Conservation (phyloP, 2,888 invertebrate genomes). For the Mesoligia furuncula region DNA sequence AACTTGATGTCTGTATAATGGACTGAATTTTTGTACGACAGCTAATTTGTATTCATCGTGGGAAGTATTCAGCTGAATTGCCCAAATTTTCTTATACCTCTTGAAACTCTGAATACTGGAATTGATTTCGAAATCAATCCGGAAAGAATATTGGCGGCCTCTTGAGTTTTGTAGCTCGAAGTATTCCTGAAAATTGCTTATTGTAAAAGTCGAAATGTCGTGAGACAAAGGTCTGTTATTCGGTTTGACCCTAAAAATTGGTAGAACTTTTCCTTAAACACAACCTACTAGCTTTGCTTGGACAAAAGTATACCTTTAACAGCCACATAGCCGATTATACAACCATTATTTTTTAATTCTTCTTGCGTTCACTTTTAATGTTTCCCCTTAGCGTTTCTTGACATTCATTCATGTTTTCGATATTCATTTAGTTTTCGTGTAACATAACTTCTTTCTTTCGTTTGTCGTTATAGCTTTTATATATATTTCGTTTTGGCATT, state of each 20-base stretch:
- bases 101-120: slow-evolving; percentile 36
- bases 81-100: slow-evolving; percentile 43
- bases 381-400: neutral
- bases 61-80: slow-evolving; percentile 37
- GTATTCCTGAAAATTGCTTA: slow-evolving; percentile 11
- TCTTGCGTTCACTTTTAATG: neutral
- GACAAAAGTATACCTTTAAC: neutral
- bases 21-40: slow-evolving; percentile 42
- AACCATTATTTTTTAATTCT: neutral
- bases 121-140: slow-evolving; percentile 46
- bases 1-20: slow-evolving; percentile 53
- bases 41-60: slow-evolving; percentile 54
- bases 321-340: neutral
- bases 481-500: neutral
- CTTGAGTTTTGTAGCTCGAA: slow-evolving; percentile 19
- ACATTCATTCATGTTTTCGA: slow-evolving; percentile 2
- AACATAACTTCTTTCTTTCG: neutral
- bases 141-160: slow-evolving; percentile 29
- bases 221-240: neutral
- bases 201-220: neutral
- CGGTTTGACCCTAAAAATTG: neutral
- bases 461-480: neutral
- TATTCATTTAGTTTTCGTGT: neutral
- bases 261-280: neutral
- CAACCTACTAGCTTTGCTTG: neutral